These are phyloP conservation scores for Drosophila suboccidentalis DNA, from an alignment of 2,888 invertebrate genomes.

Conservation along the genomic window DNA sequence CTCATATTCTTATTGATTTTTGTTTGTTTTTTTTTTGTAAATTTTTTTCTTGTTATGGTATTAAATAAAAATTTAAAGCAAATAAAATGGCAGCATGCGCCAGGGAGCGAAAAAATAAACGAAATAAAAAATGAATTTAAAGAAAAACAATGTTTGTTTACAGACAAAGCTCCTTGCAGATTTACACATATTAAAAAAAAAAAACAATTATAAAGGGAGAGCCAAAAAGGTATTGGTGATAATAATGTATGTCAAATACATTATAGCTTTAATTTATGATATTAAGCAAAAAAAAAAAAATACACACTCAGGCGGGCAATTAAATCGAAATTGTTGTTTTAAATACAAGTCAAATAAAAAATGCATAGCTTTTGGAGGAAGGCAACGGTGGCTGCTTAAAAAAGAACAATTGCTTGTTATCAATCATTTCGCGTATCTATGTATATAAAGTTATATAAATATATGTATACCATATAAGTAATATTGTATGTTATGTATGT, in stretches of 20 bases:
- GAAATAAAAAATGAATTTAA: slow-evolving; percentile 19
- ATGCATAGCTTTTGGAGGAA: slow-evolving; percentile 58
- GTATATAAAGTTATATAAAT: slow-evolving; percentile 28
- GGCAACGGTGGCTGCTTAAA: slow-evolving; percentile 77
- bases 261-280: slow-evolving; percentile 36
- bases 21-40: slow-evolving; percentile 27
- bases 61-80: slow-evolving; percentile 70
- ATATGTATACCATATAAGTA: slow-evolving; percentile 46
- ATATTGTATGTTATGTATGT: slow-evolving; percentile 41
- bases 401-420: slow-evolving; percentile 59
- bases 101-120: slow-evolving; percentile 56
- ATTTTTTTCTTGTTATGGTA: slow-evolving; percentile 60
- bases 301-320: slow-evolving; percentile 36
- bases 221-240: slow-evolving; percentile 12
- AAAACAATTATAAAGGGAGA: background rate
- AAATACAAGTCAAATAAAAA: slow-evolving; percentile 47
- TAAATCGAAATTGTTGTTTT: slow-evolving; percentile 30
- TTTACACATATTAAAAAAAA: slow-evolving; percentile 7
- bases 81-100: slow-evolving; percentile 75
- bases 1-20: slow-evolving; percentile 48
- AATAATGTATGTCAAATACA: slow-evolving; percentile 66
- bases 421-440: slow-evolving; percentile 39
- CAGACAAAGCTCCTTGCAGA: slow-evolving; percentile 34
- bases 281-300: slow-evolving; percentile 43
- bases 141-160: slow-evolving; percentile 27